phyloP scores from a whole-genome alignment of 2,797 vertebrate species.

The Sebastolobus alascanus region DNA sequence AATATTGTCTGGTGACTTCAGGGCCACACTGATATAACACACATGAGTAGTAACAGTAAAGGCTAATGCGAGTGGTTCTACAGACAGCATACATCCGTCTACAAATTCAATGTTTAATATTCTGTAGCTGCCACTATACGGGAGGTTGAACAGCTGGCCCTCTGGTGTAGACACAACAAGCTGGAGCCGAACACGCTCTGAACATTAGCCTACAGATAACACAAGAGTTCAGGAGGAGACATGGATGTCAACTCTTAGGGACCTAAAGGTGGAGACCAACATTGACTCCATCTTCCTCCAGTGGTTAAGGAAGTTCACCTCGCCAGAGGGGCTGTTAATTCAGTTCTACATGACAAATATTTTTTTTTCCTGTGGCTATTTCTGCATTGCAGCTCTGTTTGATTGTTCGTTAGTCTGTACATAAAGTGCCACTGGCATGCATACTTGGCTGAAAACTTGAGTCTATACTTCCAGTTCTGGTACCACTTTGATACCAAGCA shows the following conservation, averaged over 20 bases:
- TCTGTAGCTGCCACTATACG: slow-evolving; percentile 38
- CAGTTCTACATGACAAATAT: not conserved
- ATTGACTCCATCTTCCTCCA: slow-evolving; percentile 4
- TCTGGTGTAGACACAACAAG: slow-evolving; percentile 50
- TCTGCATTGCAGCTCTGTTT: not conserved
- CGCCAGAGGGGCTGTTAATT: not conserved
- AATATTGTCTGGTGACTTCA: not conserved
- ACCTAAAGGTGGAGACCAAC: slow-evolving; percentile 9
- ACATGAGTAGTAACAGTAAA: not conserved
- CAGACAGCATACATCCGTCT: slow-evolving; percentile 4
- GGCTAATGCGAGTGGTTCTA: not conserved
- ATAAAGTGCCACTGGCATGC: not conserved
- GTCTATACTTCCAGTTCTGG: not conserved
- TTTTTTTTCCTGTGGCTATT: not conserved
- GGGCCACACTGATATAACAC: not conserved
- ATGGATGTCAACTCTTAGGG: not conserved
- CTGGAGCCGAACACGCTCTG: slow-evolving; percentile 32
- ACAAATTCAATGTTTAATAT: slow-evolving; percentile 51
- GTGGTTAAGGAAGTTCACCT: not conserved
- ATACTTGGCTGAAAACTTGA: not conserved
- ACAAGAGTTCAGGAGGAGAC: slow-evolving; percentile 39
- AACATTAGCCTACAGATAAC: slow-evolving; percentile 43
- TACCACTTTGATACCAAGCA: not conserved
- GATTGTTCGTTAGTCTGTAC: not conserved
- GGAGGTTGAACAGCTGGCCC: slow-evolving; percentile 50